phyloP scores from a whole-genome alignment of 2,888 invertebrate genomes.

The Rhagonycha fulva region DNA sequence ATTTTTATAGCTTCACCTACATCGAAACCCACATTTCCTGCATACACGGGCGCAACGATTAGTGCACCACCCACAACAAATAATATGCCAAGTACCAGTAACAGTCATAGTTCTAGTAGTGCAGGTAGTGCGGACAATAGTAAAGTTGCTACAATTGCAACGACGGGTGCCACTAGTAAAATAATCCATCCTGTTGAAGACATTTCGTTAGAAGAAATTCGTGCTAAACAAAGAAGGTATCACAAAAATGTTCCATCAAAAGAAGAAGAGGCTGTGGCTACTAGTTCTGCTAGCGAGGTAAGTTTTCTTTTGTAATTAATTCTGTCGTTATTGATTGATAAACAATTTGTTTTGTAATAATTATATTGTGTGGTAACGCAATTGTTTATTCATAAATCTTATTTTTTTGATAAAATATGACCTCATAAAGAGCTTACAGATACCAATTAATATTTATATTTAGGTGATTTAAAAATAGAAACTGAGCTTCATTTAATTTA shows the following conservation, averaged over 20 bases:
- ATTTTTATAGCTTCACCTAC: constrained; percentile 8
- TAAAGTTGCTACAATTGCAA: constrained; percentile 66
- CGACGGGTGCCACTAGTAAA: constrained; percentile 84
- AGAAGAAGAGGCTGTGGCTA: constrained; percentile 47
- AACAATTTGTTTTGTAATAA: background rate
- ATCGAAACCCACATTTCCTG: constrained; percentile 24
- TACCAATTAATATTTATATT: background rate
- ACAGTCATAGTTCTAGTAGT: constrained; percentile 11
- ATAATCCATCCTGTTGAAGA: constrained; percentile 95
- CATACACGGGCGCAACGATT: constrained; percentile 68
- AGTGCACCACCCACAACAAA: constrained; percentile 75
- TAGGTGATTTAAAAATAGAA: background rate
- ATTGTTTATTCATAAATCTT: background rate
- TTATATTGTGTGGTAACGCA: background rate
- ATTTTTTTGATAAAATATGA: background rate
- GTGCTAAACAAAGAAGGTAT: constrained; percentile 73
- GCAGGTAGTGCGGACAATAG: constrained; percentile 33
- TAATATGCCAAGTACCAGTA: constrained; percentile 43
- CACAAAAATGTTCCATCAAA: constrained; percentile 45
- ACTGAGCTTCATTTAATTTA: background rate
- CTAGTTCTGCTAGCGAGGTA: constrained; percentile 48
- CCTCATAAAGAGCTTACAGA: background rate
- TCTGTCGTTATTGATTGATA: background rate
- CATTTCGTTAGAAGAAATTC: constrained; percentile 84
- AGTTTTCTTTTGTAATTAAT: constrained; percentile 25